A percentile compares a stretch with the other conserved stretches of the same genome.
phyloP scores from a whole-genome alignment of 2,888 invertebrate species.

The Lasioglossum zephyrum region DNA sequence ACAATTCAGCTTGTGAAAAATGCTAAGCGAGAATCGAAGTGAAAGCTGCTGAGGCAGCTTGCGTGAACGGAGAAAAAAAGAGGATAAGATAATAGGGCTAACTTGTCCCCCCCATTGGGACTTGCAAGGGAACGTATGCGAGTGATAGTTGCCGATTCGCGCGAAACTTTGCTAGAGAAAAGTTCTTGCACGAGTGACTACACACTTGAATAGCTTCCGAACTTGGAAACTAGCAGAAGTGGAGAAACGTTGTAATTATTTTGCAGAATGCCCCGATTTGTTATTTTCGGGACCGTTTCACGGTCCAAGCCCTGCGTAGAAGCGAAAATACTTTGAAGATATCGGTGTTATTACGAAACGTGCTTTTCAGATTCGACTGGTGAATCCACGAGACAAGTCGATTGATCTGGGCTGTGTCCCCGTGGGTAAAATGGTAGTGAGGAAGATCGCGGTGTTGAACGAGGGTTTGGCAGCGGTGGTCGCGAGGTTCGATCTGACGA shows the following conservation, averaged over 20 bases:
- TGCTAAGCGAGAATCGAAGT: not conserved
- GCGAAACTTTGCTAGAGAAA: not conserved
- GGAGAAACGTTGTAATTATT: too few relatives aligned
- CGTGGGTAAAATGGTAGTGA: constrained; percentile 85
- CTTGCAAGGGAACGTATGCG: not conserved
- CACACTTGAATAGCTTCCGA: not conserved
- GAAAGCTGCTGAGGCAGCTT: not conserved
- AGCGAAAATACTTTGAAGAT: not conserved
- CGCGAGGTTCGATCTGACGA: constrained; percentile 85
- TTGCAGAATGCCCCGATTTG: too few relatives aligned
- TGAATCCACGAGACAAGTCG: constrained; percentile 81
- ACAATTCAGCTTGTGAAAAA: not conserved
- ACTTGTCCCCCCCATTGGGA: not conserved
- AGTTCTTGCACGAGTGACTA: not conserved
- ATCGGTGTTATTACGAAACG: not conserved
- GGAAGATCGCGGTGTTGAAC: constrained; percentile 87
- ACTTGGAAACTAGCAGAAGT: too few relatives aligned
- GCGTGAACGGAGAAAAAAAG: not conserved
- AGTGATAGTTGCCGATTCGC: not conserved
- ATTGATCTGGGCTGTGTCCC: constrained; percentile 82
- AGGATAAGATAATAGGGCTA: not conserved
- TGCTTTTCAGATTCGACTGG: constrained; percentile 78
- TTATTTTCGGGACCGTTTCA: too few relatives aligned
- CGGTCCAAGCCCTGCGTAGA: not conserved
- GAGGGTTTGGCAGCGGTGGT: constrained; percentile 86